Base-by-base conservation (phyloP, 2,888 invertebrate species). In the Agrilus mali region DNA sequence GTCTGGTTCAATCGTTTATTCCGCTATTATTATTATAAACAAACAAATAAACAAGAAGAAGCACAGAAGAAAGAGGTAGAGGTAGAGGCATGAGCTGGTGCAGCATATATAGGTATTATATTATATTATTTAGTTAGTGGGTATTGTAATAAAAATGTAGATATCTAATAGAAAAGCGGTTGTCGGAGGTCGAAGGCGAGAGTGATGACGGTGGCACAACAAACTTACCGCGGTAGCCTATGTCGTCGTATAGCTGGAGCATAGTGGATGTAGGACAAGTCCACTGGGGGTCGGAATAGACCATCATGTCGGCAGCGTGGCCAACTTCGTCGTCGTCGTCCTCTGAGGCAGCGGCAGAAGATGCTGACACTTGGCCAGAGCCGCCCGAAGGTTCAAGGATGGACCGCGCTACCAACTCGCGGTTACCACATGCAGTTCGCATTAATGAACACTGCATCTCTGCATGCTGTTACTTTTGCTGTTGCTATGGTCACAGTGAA, bases 161-260 rank as follows among this genome's bases (percentile, higher is more conserved):
- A 20, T 20, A 27, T 27, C 10, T 10, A 27, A 27, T 27, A 27
- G 27, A 27, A 27, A 27, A 27, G 27, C 27, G 5, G 27, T 27
- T 27, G 27, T 27, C 27, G 27, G 27, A 10, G 8, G 27, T 27
- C 27, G 27, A 27, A 27, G 27, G 27, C 27, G 27, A 27, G 27
- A 27, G 27, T 27, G 27, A 10, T 27, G 27, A 27, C 40, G 46
- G 36, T 27, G 27, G 10, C 10, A 27, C 27, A 27, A 27, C 8
- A 27, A 65, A 68, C 72, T 74, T 70, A 77, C 77, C 77, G 70
- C 77, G 66, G 66, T 76, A 77, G 61, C 66, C 65, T 49, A 75
- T 74, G 69, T 77, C 76, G 63, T 77, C 76, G 71, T 77, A 77
- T 65, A 76, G 73, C 64, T 76, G 75, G 58, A 76, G 71, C 70